Base-by-base conservation (phyloP, 2,797 vertebrate species). In the Acipenser transmontanus region DNA sequence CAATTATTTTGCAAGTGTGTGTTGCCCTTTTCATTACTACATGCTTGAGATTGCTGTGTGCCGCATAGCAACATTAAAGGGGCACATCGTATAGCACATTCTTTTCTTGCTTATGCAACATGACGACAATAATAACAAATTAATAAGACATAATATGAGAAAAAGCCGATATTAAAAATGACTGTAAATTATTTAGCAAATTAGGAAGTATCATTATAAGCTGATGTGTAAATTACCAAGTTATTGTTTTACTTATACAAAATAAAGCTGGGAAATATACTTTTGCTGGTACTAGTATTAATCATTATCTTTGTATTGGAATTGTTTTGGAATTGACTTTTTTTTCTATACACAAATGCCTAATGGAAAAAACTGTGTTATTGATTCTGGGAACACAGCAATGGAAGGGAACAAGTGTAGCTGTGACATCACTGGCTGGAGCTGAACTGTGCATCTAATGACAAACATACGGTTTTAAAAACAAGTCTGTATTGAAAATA, bases 1-100 rank as follows among this genome's bases (percentile, higher is more conserved):
- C 9, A 51, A 52, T 63, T 63, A 61, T 71, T 73, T 70, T 59
- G n/a, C 62, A 54, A 61, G 63, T 62, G 71, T 70, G 70, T 47
- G 10, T 4, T 64, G 64, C 47, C 63, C 13, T 72, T 66, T 64
- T 7, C 67, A 20, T 51, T 13, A 49, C 50, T 8, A 54, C 34
- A 34, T 62, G 51, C 64, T 47, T 62, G 10, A 65, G 63, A 65
- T 61, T 61, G 8, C 68, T 14, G 13, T 52, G 63, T 14, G 47
- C n/a, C 7, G 9, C 64, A 66, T 59, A 59, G 54, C 54, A n/a
- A 57, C 64, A 57, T 66, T 66, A 49, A 59, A 13, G 64, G 11
- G 64, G 20, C 47, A 0, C 47, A 47, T 47, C 10, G 49, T 48
- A 59, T 59, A 49, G 1, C 52, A 49, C 54, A 59, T 56, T 17